phyloP scores from a whole-genome alignment of 2,888 invertebrate species.

The Drosophila demipolita region DNA sequence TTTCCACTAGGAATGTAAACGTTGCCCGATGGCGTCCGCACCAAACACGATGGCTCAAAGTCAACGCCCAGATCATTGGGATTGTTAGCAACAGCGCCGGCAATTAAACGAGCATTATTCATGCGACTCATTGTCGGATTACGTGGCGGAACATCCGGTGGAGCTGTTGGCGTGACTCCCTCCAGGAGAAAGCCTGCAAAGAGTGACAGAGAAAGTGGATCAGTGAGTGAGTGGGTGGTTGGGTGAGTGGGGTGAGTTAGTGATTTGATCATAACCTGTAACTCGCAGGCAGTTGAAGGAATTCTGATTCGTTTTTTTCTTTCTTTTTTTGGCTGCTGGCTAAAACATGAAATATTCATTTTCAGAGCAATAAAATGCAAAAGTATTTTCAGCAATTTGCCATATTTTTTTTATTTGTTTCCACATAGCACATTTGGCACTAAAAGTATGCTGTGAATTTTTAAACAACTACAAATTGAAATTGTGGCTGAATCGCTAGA shows the following conservation, averaged over 20 bases:
- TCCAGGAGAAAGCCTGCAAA: conserved; percentile 94
- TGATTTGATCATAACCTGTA: conserved; percentile 2
- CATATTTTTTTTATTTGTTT: background rate
- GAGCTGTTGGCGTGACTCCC: conserved; percentile 89
- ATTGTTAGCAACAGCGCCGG: conserved; percentile 87
- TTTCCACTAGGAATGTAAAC: conserved; percentile 96
- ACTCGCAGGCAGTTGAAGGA: conserved; percentile 7
- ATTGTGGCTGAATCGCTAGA: conserved; percentile 7
- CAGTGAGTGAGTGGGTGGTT: background rate
- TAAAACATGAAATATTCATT: conserved; percentile 42
- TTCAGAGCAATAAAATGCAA: conserved; percentile 27
- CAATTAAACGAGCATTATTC: conserved; percentile 95
- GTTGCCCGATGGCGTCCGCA: conserved; percentile 96
- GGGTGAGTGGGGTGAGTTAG: background rate
- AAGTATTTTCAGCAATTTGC: conserved; percentile 25
- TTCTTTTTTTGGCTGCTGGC: background rate
- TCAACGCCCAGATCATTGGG: conserved; percentile 90
- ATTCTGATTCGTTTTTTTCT: conserved; percentile 10
- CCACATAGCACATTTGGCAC: conserved; percentile 50
- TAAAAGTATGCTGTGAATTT: conserved; percentile 62
- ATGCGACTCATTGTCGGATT: conserved; percentile 96
- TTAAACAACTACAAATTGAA: conserved; percentile 59
- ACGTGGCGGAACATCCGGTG: conserved; percentile 95
- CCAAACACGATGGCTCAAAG: conserved; percentile 95
- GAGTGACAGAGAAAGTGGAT: conserved; percentile 19